A percentile compares a stretch with the other conserved stretches of the same genome.
Evolutionary conservation across 1,140 invertebrate species (phyloP).

Genomic region (Ptiloglossa arizonensis): DNA sequence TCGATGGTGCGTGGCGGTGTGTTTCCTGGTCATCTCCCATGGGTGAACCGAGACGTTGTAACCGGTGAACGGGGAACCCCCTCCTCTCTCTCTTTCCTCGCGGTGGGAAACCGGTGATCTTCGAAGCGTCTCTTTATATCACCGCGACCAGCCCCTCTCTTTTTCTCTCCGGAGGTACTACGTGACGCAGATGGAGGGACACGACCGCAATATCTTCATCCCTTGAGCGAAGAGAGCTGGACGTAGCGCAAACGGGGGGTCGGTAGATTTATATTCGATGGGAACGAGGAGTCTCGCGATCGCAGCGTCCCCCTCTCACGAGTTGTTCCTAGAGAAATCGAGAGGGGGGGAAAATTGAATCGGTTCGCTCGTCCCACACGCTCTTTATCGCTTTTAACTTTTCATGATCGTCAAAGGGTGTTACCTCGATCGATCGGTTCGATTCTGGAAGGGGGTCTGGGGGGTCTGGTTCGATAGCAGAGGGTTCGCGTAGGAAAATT

Average conservation of each 20-base stretch:
- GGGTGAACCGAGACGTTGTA: slow-evolving; percentile 55
- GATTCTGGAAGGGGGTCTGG: too few species aligned
- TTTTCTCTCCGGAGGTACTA: slow-evolving; percentile 66
- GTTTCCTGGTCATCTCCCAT: slow-evolving; percentile 61
- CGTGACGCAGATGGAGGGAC: slow-evolving; percentile 66
- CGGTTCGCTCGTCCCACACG: not conserved
- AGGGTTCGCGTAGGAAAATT: not conserved
- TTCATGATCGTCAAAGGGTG: not conserved
- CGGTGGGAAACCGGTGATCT: slow-evolving; percentile 49
- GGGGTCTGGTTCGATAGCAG: too few species aligned
- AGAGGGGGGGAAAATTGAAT: slow-evolving; percentile 13
- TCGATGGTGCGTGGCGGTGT: slow-evolving; percentile 55
- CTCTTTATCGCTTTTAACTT: slow-evolving; percentile 36
- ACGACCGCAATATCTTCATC: slow-evolving; percentile 71
- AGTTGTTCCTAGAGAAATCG: too few species aligned
- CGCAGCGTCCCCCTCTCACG: too few species aligned
- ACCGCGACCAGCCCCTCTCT: slow-evolving; percentile 19
- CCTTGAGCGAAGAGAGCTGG: slow-evolving; percentile 33
- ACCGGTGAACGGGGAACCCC: slow-evolving; percentile 29
- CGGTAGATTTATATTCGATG: too few species aligned
- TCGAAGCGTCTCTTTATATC: slow-evolving; percentile 66
- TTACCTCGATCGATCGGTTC: not conserved
- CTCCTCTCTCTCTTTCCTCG: slow-evolving; percentile 26
- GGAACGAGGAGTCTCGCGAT: too few species aligned
- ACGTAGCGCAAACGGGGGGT: too few species aligned